Conservation (phyloP, 2,113 vertebrate species). For the Origma solitaria region DNA sequence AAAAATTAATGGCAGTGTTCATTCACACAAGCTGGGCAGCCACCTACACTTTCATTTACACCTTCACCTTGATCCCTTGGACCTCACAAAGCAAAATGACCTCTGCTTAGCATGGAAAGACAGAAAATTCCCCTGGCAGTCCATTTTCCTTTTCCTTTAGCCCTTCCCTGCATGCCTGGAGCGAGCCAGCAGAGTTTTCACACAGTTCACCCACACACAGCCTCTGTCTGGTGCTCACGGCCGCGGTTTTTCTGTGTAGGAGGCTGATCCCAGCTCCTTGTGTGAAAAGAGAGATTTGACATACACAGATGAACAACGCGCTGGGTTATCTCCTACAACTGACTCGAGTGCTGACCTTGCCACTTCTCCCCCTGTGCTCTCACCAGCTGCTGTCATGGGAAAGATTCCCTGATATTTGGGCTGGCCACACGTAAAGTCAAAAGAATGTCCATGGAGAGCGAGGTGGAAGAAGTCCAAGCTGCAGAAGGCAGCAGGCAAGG, state of each 20-base stretch:
- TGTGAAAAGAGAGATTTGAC: constrained; percentile 28
- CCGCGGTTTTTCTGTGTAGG: constrained; percentile 35
- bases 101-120: not conserved
- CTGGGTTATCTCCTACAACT: constrained; percentile 54
- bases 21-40: not conserved
- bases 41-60: not conserved
- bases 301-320: constrained; percentile 50
- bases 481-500: not conserved
- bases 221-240: not conserved
- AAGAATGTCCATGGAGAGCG: constrained; percentile 66
- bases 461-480: constrained; percentile 39
- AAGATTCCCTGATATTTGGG: constrained; percentile 70
- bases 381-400: constrained; percentile 77
- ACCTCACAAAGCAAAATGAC: not conserved
- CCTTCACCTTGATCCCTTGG: not conserved
- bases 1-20: not conserved
- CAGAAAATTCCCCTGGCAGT: not conserved
- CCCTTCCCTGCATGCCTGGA: not conserved
- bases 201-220: constrained; percentile 31
- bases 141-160: not conserved
- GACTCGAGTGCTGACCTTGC: constrained; percentile 68
- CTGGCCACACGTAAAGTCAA: constrained; percentile 65
- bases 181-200: constrained; percentile 13
- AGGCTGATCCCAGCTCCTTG: constrained; percentile 44
- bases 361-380: constrained; percentile 64